Conservation (phyloP, 2,888 invertebrate genomes). For the Caenorhabditis sp. region DNA sequence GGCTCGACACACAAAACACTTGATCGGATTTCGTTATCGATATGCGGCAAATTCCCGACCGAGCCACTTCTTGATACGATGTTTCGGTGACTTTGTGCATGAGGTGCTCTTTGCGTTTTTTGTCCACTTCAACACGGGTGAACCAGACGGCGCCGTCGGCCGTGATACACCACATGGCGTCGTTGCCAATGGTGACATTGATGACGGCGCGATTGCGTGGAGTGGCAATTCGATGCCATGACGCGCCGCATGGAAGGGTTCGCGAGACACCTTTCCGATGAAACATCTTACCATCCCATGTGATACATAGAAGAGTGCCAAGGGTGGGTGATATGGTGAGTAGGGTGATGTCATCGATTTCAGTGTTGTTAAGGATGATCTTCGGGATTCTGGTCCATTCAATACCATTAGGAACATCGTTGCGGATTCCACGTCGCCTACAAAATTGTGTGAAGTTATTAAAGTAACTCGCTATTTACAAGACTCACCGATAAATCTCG, state of each 20-base stretch:
- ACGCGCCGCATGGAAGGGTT: slow-evolving; percentile 11
- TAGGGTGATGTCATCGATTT: slow-evolving; percentile 42
- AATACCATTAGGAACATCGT: slow-evolving; percentile 17
- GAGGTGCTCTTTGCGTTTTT: slow-evolving; percentile 23
- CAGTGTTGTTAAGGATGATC: slow-evolving; percentile 8
- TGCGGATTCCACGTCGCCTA: slow-evolving; percentile 10
- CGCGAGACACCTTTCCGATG: slow-evolving; percentile 26
- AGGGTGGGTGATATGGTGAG: slow-evolving; percentile 26
- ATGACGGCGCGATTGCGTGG: slow-evolving; percentile 33
- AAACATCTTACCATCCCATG: slow-evolving; percentile 50
- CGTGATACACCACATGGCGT: slow-evolving; percentile 41
- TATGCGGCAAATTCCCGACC: slow-evolving; percentile 23
- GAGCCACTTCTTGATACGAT: slow-evolving; percentile 17
- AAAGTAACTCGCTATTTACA: too few species aligned
- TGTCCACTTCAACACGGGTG: slow-evolving; percentile 12
- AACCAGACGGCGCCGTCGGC: slow-evolving; percentile 35
- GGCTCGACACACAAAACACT: slow-evolving; percentile 24
- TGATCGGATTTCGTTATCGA: slow-evolving; percentile 30
- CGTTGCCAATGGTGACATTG: slow-evolving; percentile 27
- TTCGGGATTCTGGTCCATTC: slow-evolving; percentile 16
- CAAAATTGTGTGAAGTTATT: background rate
- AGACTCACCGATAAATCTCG: slow-evolving; percentile 34
- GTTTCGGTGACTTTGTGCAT: slow-evolving; percentile 5
- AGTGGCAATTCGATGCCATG: slow-evolving; percentile 30
- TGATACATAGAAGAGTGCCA: slow-evolving; percentile 38